Evolutionary conservation across 2,797 vertebrate species (phyloP), one percentile per base, ranked within the genome.

Genomic region (Chloroceryle amazona): DNA sequence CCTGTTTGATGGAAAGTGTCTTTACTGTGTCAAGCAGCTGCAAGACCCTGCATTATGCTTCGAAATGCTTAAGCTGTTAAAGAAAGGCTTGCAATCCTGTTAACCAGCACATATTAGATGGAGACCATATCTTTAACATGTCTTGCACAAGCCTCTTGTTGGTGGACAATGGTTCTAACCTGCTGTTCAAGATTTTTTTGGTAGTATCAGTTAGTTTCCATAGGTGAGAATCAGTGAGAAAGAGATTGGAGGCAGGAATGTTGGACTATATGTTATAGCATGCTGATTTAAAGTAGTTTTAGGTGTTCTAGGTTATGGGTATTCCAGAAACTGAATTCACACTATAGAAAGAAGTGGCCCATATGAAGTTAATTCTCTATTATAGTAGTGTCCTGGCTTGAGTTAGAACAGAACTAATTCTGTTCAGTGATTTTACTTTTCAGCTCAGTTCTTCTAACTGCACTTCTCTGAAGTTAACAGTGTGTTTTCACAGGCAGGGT

Each of bases 291-390:
- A 80, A 47, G 31, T 49, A 68, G 63, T 57, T 72, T 12, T 7
- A 65, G 10, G 5, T 78, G 14, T 39, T 60, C 3, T 22, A 20
- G 10, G 4, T 62, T 71, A 41, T 42, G 26, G 0, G 0, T 58
- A 3, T 66, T 78, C 28, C 11, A 35, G 52, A 66, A 68, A 3
- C 19, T 83, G 29, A 83, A 76, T 71, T 81, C 29, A 26, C 23
- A 6, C 3, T 51, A 1, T 1, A 70, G 37, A 39, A 75, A 81
- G 28, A 70, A 78, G 11, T 31, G 28, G 14, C 44, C 42, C 10
- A 25, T 66, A 41, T 89, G 44, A 58, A 28, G 22, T 70, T 67
- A 78, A 44, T 15, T 42, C 18, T 4, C 4, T 2, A 3, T 83
- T 76, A 47, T 22, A 67, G 26, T 39, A 21, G 9, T 58, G 51